These are phyloP conservation scores for Clarias platycephalus DNA, from an alignment of 2,797 vertebrate species.

Conservation along the genomic window DNA sequence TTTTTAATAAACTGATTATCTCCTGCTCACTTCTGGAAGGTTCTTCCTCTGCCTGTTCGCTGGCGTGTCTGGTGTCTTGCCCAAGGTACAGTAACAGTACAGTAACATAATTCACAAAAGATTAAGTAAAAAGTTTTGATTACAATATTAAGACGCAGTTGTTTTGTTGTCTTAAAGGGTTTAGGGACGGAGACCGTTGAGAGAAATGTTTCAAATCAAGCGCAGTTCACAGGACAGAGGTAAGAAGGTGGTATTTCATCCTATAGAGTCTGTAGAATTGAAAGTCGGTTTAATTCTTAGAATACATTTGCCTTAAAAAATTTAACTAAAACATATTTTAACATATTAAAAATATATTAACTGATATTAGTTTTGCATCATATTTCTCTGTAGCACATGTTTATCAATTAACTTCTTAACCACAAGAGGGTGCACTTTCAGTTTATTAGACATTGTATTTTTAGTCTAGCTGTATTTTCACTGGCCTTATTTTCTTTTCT, in stretches of 20 bases:
- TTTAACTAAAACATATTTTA: too few species aligned
- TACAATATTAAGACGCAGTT: background rate
- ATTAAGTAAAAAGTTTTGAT: background rate
- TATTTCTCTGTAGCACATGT: too few species aligned
- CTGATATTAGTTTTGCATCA: too few species aligned
- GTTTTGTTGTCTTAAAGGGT: constrained; percentile 70
- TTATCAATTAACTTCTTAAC: too few species aligned
- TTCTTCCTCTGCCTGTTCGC: constrained; percentile 95
- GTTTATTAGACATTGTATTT: too few species aligned
- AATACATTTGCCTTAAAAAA: background rate
- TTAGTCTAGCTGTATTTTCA: too few species aligned
- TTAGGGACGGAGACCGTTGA: constrained; percentile 74
- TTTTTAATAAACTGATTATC: background rate
- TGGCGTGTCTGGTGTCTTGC: constrained; percentile 78
- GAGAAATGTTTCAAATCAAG: constrained; percentile 71
- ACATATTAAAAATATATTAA: too few species aligned
- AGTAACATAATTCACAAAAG: background rate
- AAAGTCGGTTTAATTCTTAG: background rate
- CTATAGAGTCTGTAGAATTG: background rate
- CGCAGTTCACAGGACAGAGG: constrained; percentile 85
- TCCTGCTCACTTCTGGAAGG: constrained; percentile 62
- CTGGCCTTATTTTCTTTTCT: too few species aligned
- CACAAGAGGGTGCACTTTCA: too few species aligned
- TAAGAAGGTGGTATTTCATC: constrained; percentile 58
- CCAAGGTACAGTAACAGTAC: constrained; percentile 74